phyloP scores from a whole-genome alignment of 2,797 vertebrate genomes.

The Meriones psammophilus region DNA sequence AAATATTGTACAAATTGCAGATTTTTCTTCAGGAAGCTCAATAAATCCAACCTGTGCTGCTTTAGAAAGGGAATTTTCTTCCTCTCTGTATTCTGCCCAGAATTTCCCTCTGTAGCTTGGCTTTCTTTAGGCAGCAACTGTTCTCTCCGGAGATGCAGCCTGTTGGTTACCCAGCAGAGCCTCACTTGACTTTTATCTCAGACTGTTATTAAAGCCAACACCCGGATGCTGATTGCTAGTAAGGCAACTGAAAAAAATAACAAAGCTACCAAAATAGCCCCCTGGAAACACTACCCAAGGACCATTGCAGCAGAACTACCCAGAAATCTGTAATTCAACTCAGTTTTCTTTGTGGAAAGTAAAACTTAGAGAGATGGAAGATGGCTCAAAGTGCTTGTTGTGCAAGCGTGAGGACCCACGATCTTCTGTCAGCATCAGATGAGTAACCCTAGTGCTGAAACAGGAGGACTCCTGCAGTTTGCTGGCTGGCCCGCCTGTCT shows the following conservation, averaged over 20 bases:
- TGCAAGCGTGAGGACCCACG: neutral
- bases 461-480: neutral
- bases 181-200: slow-evolving; percentile 60
- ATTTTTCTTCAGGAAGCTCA: slow-evolving; percentile 19
- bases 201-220: slow-evolving; percentile 76
- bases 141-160: slow-evolving; percentile 21
- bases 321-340: slow-evolving; percentile 44
- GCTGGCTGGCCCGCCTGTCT: neutral
- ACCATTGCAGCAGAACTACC: too few relatives aligned
- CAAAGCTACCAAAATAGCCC: slow-evolving; percentile 74
- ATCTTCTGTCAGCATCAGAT: neutral
- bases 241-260: slow-evolving; percentile 76
- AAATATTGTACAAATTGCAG: neutral
- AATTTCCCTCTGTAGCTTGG: neutral
- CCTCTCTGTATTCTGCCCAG: neutral
- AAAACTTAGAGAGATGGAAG: neutral
- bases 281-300: neutral
- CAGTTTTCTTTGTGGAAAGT: slow-evolving; percentile 46
- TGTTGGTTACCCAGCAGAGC: neutral
- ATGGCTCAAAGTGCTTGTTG: neutral
- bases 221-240: slow-evolving; percentile 69
- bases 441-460: neutral
- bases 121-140: slow-evolving; percentile 18
- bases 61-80: neutral
- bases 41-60: neutral